These are phyloP conservation scores for Argyrosomus japonicus DNA, from an alignment of 2,113 vertebrate species.

Conservation along the genomic window DNA sequence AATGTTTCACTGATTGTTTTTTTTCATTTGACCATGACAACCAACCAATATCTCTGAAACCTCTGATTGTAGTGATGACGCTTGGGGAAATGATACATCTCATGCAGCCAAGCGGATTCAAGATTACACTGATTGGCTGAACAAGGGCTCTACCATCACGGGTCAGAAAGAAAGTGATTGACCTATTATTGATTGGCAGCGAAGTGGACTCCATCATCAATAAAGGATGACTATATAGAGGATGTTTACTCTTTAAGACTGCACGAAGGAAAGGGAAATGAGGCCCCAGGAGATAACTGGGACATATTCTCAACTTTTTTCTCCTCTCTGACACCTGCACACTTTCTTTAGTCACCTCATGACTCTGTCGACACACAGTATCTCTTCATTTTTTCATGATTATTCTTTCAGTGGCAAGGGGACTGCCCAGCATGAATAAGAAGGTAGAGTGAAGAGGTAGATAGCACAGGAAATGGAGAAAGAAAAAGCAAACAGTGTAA, in stretches of 20 bases:
- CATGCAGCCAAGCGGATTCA: background rate
- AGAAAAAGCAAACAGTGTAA: background rate
- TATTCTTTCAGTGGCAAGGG: background rate
- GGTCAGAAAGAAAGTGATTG: background rate
- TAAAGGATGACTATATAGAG: background rate
- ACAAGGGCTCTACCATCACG: background rate
- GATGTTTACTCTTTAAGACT: background rate
- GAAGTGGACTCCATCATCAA: background rate
- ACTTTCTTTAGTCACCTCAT: background rate
- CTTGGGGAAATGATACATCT: background rate
- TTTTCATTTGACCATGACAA: background rate
- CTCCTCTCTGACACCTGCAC: background rate
- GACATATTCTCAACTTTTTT: background rate
- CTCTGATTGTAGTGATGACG: background rate
- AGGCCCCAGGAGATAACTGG: constrained; percentile 7
- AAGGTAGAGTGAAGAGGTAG: background rate
- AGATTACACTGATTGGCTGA: background rate
- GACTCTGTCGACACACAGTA: background rate
- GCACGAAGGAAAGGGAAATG: constrained; percentile 5
- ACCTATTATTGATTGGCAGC: constrained; percentile 18
- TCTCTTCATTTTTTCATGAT: background rate
- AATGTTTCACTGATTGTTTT: background rate
- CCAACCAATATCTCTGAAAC: background rate
- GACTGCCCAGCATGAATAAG: background rate
- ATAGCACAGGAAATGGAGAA: background rate